phyloP scores from a whole-genome alignment of 2,888 invertebrate genomes.

The Limnephilus marmoratus region DNA sequence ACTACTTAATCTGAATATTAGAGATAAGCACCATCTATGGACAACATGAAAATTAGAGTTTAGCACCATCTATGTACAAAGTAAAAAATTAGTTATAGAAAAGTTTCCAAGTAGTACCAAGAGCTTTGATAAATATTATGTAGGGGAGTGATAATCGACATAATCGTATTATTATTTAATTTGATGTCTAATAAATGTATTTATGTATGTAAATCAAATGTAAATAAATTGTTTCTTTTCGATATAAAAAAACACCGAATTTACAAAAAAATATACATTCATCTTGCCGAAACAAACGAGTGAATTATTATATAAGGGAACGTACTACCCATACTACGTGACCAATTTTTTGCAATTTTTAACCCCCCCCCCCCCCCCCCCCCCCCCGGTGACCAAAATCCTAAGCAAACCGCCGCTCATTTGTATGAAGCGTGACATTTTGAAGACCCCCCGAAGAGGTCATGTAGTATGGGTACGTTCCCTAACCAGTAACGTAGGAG shows the following conservation, averaged over 20 bases:
- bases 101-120: neutral
- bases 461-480: no score
- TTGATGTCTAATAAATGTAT: no score
- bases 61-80: no score
- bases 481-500: neutral
- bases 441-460: no score
- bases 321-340: no score
- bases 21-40: neutral
- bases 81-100: neutral
- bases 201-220: no score
- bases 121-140: neutral
- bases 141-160: neutral
- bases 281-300: neutral
- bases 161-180: neutral
- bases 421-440: no score
- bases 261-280: neutral
- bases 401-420: no score
- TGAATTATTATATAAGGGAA: no score
- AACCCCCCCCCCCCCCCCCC: no score
- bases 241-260: neutral
- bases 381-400: no score
- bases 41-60: neutral
- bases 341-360: no score
- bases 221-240: neutral
- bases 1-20: neutral